Percentiles rank a stretch among this genome's conserved stretches.
Conservation (phyloP, 1,140 invertebrate genomes). For the Harpegnathos saltator region DNA sequence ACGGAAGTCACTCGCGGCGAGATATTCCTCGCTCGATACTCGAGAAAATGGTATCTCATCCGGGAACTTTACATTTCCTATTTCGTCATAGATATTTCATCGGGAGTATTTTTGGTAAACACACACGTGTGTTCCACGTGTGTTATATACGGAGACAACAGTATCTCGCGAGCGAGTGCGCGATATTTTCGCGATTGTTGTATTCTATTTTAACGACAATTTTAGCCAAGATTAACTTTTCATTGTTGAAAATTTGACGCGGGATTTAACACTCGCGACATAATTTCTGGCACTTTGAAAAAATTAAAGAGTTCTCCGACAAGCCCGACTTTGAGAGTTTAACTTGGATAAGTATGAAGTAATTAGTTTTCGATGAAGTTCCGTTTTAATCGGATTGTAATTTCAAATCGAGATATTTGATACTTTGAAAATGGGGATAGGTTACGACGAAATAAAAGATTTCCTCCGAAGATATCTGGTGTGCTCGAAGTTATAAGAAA, state of each 20-base stretch:
- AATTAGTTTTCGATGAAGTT: no score
- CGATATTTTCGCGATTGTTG: not conserved
- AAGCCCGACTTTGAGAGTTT: not conserved
- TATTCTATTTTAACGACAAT: conserved; percentile 1
- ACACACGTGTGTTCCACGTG: not conserved
- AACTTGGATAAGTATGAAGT: not conserved
- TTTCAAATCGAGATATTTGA: no score
- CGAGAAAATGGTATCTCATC: conserved; percentile 6
- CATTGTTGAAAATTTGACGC: conserved; percentile 18
- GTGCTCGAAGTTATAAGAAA: no score
- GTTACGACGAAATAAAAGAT: no score
- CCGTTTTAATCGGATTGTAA: no score
- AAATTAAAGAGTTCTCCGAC: not conserved
- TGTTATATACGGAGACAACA: not conserved
- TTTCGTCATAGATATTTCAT: not conserved
- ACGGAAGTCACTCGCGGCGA: conserved; percentile 39
- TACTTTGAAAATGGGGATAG: no score
- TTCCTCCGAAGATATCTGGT: no score
- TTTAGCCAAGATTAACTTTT: conserved; percentile 7
- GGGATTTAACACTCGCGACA: not conserved
- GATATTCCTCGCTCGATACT: conserved; percentile 44
- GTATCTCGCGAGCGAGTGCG: conserved; percentile 3
- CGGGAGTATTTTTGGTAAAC: no score
- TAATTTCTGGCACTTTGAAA: not conserved
- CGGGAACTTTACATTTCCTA: conserved; percentile 3